Conservation (phyloP, 2,888 invertebrate species). For the Chaetoderma sp. region DNA sequence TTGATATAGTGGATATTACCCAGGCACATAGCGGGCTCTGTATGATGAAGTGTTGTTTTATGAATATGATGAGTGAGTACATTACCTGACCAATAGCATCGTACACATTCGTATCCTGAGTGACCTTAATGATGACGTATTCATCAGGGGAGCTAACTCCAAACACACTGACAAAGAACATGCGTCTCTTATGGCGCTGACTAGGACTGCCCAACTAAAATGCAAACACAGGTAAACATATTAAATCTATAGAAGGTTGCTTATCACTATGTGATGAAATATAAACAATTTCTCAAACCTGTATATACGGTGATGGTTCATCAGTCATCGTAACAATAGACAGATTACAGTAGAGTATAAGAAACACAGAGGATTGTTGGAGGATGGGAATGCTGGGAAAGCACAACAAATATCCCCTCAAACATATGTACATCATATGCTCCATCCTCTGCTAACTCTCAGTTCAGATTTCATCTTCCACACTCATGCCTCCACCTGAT, state of each 20-base stretch:
- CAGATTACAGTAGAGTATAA: neutral
- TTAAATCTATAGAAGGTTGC: too few relatives aligned
- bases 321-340: neutral
- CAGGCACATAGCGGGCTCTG: neutral
- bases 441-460: too few relatives aligned
- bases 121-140: constrained; percentile 89
- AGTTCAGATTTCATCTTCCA: too few relatives aligned
- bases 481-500: too few relatives aligned
- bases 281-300: too few relatives aligned
- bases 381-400: neutral
- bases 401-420: neutral
- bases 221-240: neutral
- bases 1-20: too few relatives aligned
- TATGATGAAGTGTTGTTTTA: too few relatives aligned
- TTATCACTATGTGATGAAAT: too few relatives aligned
- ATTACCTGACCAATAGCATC: constrained; percentile 81
- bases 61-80: too few relatives aligned
- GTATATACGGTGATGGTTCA: neutral
- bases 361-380: neutral
- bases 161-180: constrained; percentile 91
- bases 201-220: constrained; percentile 43
- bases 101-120: constrained; percentile 89
- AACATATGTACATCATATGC: too few relatives aligned
- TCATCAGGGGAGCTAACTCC: constrained; percentile 87
- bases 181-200: constrained; percentile 76